Conservation (phyloP, 2,888 invertebrate species). For the Chrysolina haemoptera region DNA sequence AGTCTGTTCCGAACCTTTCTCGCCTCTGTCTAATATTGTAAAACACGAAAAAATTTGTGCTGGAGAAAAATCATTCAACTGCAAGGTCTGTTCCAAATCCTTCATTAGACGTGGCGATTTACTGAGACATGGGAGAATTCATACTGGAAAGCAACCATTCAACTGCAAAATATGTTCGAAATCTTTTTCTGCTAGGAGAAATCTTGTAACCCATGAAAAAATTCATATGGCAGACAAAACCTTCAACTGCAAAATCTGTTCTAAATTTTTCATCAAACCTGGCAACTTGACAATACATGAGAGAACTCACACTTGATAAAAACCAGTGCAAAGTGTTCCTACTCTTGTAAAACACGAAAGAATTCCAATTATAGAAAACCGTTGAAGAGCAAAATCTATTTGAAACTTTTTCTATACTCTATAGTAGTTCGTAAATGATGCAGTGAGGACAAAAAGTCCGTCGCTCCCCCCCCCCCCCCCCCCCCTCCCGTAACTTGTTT, state of each 20-base stretch:
- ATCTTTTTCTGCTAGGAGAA: neutral
- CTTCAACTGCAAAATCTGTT: neutral
- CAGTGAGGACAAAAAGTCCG: too few relatives aligned
- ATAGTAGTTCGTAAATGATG: too few relatives aligned
- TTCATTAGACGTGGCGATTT: too few relatives aligned
- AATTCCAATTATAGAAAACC: too few relatives aligned
- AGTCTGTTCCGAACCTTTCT: neutral
- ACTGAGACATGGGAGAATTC: neutral
- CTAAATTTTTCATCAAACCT: neutral
- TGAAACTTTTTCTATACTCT: too few relatives aligned
- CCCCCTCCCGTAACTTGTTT: too few relatives aligned
- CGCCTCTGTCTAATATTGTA: neutral
- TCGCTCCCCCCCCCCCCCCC: too few relatives aligned
- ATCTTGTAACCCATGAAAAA: neutral
- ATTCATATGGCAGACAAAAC: neutral
- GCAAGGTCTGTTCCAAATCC: neutral
- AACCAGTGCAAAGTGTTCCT: neutral
- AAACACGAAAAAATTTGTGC: neutral
- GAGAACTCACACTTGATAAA: neutral
- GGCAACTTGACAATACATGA: too few relatives aligned
- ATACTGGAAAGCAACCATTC: neutral
- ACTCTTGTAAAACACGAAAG: too few relatives aligned
- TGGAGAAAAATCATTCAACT: neutral
- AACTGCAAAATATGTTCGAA: conserved; percentile 1
- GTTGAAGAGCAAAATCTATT: too few relatives aligned